Evolutionary conservation across 1,140 invertebrate species (phyloP).

Genomic region (Pachypsylla venusta): DNA sequence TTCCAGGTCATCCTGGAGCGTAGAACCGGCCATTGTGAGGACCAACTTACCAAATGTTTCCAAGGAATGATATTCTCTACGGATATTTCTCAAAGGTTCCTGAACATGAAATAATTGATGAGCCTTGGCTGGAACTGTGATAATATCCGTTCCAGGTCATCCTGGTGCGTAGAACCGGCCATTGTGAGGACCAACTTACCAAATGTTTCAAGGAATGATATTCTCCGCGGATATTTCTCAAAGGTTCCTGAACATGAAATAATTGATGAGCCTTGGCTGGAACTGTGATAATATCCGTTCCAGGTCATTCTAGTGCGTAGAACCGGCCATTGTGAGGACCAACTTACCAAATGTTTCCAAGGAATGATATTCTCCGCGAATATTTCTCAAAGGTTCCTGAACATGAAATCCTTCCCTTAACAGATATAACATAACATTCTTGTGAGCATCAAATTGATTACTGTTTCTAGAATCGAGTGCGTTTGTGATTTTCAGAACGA

Average conservation of each 20-base stretch:
- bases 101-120: too few relatives aligned
- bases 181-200: not conserved
- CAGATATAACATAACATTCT: not conserved
- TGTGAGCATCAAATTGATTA: not conserved
- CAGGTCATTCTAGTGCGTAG: too few relatives aligned
- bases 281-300: not conserved
- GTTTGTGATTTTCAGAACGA: conserved; percentile 5
- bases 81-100: not conserved
- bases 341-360: conserved; percentile 5
- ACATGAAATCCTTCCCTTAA: not conserved
- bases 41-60: not conserved
- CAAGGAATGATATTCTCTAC: not conserved
- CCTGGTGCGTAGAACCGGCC: not conserved
- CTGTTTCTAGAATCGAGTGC: not conserved
- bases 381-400: not conserved
- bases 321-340: not conserved
- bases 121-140: too few relatives aligned
- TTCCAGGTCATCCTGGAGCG: not conserved
- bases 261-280: not conserved
- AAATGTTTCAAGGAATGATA: not conserved
- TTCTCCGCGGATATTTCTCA: not conserved
- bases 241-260: not conserved
- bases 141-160: not conserved
- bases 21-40: not conserved
- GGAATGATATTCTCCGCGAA: not conserved